Evolutionary conservation across 2,888 invertebrate species (phyloP).

Genomic region (Chirona hameri): DNA sequence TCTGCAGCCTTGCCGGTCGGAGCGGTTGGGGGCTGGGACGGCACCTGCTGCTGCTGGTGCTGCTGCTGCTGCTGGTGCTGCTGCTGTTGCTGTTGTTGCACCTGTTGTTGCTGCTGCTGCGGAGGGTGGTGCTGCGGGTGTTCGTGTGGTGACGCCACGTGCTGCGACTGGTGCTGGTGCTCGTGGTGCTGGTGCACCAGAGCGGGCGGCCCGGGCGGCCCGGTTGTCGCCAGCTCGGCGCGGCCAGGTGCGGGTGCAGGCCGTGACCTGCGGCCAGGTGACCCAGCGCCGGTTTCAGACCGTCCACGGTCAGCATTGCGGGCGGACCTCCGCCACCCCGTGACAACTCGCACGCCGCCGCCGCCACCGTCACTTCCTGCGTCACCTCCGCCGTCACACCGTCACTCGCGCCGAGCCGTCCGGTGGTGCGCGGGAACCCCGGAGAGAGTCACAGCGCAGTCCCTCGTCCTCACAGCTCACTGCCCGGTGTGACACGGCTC

Average conservation of each 20-base stretch:
- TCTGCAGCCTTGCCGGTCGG: slow-evolving; percentile 28
- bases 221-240: background rate
- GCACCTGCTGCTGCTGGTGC: background rate
- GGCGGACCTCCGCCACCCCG: background rate
- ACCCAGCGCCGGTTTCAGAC: background rate
- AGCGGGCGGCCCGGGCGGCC: background rate
- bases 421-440: too few relatives aligned
- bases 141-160: background rate
- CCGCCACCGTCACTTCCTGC: background rate
- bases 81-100: background rate
- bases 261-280: background rate
- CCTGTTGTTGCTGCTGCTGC: background rate
- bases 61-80: background rate
- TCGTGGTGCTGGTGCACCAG: background rate
- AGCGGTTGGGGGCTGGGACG: background rate
- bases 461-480: background rate
- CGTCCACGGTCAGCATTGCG: background rate
- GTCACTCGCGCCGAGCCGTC: too few relatives aligned
- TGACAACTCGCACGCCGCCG: background rate
- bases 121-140: background rate
- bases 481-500: background rate
- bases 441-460: background rate
- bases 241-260: background rate
- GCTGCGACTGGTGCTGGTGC: background rate
- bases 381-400: too few relatives aligned